phyloP scores from a whole-genome alignment of 2,797 vertebrate genomes.

The Salarias fasciatus region DNA sequence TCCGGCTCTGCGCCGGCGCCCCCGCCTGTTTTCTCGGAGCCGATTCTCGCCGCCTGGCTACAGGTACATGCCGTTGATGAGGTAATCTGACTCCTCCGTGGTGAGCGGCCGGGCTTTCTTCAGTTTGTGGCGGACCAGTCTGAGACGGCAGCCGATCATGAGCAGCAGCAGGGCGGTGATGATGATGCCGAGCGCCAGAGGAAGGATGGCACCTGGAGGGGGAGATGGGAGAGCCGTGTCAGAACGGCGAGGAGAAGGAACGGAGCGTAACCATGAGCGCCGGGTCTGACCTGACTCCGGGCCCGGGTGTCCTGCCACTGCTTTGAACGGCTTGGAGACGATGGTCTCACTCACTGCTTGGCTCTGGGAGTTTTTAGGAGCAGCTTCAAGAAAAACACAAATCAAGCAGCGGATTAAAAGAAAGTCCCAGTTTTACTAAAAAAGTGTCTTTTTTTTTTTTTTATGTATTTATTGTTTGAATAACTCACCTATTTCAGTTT shows the following conservation, averaged over 20 bases:
- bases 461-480: no score
- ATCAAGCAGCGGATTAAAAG: neutral
- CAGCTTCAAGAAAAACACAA: conserved; percentile 62
- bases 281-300: conserved; percentile 90
- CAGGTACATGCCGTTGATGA: conserved; percentile 99
- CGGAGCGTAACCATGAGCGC: neutral
- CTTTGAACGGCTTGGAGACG: conserved; percentile 79
- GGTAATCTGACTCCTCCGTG: conserved; percentile 98
- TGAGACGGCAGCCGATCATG: conserved; percentile 93
- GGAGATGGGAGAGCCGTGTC: neutral
- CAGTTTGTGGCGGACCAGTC: conserved; percentile 90
- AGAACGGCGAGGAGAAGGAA: neutral
- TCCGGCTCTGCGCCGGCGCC: no score
- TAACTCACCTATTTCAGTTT: conserved; percentile 68
- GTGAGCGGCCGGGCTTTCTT: conserved; percentile 95
- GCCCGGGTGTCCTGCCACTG: conserved; percentile 82
- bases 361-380: conserved; percentile 76
- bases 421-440: no score
- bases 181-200: conserved; percentile 91
- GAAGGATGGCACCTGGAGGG: conserved; percentile 91
- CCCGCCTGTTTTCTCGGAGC: no score
- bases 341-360: conserved; percentile 72
- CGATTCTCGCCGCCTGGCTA: conserved; percentile 54
- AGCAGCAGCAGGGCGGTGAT: conserved; percentile 93
- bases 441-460: no score